Conservation (phyloP, 30 jellyfish, hydroid and myxozoan species). For the Hydractinia symbiolongicarpus region DNA sequence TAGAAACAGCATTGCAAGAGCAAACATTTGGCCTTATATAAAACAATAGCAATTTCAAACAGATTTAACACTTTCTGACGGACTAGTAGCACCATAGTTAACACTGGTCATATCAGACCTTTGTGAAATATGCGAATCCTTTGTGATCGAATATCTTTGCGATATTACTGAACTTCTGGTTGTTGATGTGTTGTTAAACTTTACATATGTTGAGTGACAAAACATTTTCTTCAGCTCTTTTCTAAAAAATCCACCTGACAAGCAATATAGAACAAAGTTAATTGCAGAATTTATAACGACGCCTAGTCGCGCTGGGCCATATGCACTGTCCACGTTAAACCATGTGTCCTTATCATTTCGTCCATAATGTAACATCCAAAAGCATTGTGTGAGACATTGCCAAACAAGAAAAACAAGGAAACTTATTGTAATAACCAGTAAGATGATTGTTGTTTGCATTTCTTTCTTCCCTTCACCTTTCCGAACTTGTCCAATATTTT, state of each 20-base stretch:
- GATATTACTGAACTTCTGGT: too few species aligned
- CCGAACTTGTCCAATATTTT: background rate
- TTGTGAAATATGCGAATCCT: too few species aligned
- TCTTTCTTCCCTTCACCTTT: slow-evolving; percentile 26
- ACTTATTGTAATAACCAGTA: slow-evolving; percentile 50
- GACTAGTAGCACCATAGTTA: too few species aligned
- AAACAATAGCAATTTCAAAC: too few species aligned
- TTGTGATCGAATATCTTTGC: too few species aligned
- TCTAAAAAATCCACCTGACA: slow-evolving; percentile 68
- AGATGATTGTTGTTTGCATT: slow-evolving; percentile 59
- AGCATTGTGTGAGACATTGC: slow-evolving; percentile 90
- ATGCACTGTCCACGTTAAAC: slow-evolving; percentile 45
- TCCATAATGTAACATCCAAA: slow-evolving; percentile 50
- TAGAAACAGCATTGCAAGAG: too few species aligned
- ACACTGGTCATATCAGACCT: too few species aligned
- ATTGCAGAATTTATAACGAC: slow-evolving; percentile 71
- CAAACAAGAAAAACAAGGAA: slow-evolving; percentile 70
- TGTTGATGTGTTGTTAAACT: background rate
- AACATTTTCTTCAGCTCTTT: slow-evolving; percentile 39
- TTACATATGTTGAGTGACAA: background rate
- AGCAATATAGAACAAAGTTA: slow-evolving; percentile 64
- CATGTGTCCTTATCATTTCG: slow-evolving; percentile 13
- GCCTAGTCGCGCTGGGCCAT: slow-evolving; percentile 65
- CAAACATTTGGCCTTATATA: too few species aligned
- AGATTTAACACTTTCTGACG: too few species aligned